These are phyloP conservation scores for Parasteatoda lunata DNA, from an alignment of 2,888 invertebrate genomes.

Conservation along the genomic window DNA sequence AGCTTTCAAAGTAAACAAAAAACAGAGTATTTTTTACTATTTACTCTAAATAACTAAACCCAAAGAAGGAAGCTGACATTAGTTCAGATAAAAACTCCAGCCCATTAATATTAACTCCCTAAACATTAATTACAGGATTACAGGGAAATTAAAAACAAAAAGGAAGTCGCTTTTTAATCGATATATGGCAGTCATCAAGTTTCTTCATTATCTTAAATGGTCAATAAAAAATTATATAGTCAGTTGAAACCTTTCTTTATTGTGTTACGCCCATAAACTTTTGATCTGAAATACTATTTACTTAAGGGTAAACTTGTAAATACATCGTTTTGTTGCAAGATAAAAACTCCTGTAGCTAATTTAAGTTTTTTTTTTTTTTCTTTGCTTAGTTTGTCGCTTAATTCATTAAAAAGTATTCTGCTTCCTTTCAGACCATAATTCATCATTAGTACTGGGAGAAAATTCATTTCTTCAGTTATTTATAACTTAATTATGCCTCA, in stretches of 20 bases:
- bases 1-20: no score
- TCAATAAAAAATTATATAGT: not conserved
- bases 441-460: not conserved
- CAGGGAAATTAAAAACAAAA: constrained; percentile 26
- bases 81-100: constrained; percentile 19
- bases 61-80: not conserved
- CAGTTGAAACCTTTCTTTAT: not conserved
- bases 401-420: not conserved
- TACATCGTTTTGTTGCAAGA: not conserved
- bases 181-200: constrained; percentile 15
- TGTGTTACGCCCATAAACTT: not conserved
- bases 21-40: not conserved
- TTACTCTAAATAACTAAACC: constrained; percentile 23
- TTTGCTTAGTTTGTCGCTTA: not conserved
- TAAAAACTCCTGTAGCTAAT: not conserved
- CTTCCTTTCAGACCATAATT: not conserved
- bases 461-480: not conserved
- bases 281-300: not conserved
- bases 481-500: not conserved
- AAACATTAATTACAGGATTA: constrained; percentile 51
- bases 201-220: not conserved
- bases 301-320: not conserved
- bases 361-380: not conserved
- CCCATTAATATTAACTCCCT: constrained; percentile 35
- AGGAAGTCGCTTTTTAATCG: not conserved